Evolutionary conservation across 2,888 invertebrate species (phyloP).

Genomic region (Drosophila meridionalis): DNA sequence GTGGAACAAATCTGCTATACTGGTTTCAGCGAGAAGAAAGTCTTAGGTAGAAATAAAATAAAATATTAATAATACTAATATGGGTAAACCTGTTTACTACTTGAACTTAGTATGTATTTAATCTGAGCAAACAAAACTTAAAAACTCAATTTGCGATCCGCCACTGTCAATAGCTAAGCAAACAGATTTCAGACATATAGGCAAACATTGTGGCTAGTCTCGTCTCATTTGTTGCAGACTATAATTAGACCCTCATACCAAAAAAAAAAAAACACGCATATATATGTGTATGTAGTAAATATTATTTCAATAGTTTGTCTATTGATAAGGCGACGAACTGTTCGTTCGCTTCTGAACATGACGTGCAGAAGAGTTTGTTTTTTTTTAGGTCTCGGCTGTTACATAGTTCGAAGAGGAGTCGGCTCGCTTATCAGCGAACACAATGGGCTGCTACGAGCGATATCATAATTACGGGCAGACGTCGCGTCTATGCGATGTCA

Average conservation of each 20-base stretch:
- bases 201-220: conserved; percentile 28
- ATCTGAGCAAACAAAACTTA: conserved; percentile 37
- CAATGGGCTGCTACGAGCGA: conserved; percentile 27
- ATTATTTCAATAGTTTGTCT: conserved; percentile 29
- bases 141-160: conserved; percentile 31
- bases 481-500: conserved; percentile 52
- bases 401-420: conserved; percentile 38
- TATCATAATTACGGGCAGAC: conserved; percentile 59
- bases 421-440: conserved; percentile 48
- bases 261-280: conserved; percentile 2
- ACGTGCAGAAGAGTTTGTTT: conserved; percentile 14
- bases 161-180: conserved; percentile 41
- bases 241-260: conserved; percentile 38
- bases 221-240: conserved; percentile 40
- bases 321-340: conserved; percentile 40
- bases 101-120: conserved; percentile 24
- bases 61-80: background rate
- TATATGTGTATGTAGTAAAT: background rate
- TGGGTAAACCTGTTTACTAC: conserved; percentile 30
- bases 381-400: conserved; percentile 26
- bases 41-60: conserved; percentile 5
- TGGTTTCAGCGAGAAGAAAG: conserved; percentile 1
- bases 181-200: conserved; percentile 34
- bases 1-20: conserved; percentile 16
- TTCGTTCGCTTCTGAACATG: conserved; percentile 26